Percentiles rank a stretch among this genome's conserved stretches.
Conservation (phyloP, 1,140 invertebrate species). For the Pararge aegeria region DNA sequence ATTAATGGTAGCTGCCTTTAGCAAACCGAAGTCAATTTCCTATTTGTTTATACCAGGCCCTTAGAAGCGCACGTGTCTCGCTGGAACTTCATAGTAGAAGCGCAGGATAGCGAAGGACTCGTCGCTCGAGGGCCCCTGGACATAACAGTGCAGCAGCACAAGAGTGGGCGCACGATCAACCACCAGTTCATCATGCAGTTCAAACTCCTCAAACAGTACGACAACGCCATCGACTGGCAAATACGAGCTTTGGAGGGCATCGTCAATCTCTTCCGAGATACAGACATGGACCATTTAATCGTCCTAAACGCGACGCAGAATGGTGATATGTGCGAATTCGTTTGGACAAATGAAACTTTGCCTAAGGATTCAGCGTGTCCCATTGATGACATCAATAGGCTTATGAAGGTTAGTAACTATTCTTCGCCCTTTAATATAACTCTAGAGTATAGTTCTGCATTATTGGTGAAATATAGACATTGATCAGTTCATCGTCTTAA, state of each 20-base stretch:
- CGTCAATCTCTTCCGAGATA: slow-evolving; percentile 85
- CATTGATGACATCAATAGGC: slow-evolving; percentile 83
- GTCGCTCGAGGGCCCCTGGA: slow-evolving; percentile 86
- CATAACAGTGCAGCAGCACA: slow-evolving; percentile 91
- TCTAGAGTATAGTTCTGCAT: no score
- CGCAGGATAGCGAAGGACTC: slow-evolving; percentile 87
- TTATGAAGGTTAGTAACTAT: slow-evolving; percentile 82
- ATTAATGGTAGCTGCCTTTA: no score
- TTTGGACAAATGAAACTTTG: slow-evolving; percentile 94
- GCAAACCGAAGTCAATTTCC: no score
- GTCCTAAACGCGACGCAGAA: slow-evolving; percentile 83
- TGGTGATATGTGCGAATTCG: slow-evolving; percentile 83
- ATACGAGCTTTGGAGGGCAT: slow-evolving; percentile 85
- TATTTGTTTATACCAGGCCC: slow-evolving; percentile 80
- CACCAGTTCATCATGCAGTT: slow-evolving; percentile 89
- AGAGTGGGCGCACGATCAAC: slow-evolving; percentile 87
- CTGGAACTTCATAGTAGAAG: slow-evolving; percentile 89
- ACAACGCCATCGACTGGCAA: slow-evolving; percentile 85
- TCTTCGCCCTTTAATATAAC: background rate
- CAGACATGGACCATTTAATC: slow-evolving; percentile 85
- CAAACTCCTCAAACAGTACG: slow-evolving; percentile 81
- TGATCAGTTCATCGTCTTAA: background rate
- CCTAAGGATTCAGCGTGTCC: slow-evolving; percentile 87
- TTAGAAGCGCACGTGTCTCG: slow-evolving; percentile 91
- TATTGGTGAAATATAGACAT: background rate